phyloP scores from a whole-genome alignment of 1,140 invertebrate species.

The Artemia franciscana region DNA sequence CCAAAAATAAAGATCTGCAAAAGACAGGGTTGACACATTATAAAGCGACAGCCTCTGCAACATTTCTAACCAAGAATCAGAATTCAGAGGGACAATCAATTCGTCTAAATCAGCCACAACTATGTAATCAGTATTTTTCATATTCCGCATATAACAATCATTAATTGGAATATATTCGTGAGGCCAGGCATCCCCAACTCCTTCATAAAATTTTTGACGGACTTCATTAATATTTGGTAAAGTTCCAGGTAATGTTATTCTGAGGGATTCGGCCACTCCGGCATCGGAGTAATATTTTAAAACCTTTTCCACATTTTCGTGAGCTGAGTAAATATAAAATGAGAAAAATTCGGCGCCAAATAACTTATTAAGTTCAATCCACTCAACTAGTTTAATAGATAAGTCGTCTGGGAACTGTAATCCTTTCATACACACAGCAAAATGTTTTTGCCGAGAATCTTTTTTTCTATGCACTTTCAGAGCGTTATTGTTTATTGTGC shows the following conservation, averaged over 20 bases:
- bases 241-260: neutral
- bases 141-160: neutral
- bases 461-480: neutral
- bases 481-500: neutral
- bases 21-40: neutral
- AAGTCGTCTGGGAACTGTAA: neutral
- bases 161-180: neutral
- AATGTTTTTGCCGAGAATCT: neutral
- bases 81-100: neutral
- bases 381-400: neutral
- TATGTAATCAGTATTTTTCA: neutral
- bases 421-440: neutral
- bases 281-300: neutral
- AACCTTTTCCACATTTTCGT: neutral
- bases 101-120: neutral
- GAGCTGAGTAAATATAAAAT: neutral
- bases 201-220: neutral
- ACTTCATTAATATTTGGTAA: neutral
- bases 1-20: neutral
- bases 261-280: neutral
- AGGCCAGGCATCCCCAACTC: neutral
- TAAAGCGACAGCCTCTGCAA: neutral
- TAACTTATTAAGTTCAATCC: neutral
- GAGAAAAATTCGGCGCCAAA: neutral
- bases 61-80: neutral